These are phyloP conservation scores for Bradynema listronoti DNA, from an alignment of 1,140 invertebrate species.

Conservation along the genomic window DNA sequence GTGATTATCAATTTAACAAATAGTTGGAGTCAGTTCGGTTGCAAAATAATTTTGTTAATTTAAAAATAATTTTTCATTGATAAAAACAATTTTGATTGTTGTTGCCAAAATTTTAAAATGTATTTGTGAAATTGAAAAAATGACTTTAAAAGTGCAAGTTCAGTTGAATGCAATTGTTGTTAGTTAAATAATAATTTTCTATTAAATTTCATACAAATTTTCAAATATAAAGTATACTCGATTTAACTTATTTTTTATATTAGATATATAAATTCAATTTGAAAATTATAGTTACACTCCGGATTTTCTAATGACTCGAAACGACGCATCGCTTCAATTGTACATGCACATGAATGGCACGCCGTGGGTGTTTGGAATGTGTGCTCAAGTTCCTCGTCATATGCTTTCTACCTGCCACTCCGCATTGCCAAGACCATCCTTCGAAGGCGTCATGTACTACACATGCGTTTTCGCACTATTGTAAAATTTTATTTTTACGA, in stretches of 20 bases:
- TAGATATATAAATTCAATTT: constrained; percentile 2
- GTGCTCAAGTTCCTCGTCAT: constrained; percentile 73
- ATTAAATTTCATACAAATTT: no score
- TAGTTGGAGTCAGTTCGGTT: no score
- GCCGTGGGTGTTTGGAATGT: constrained; percentile 69
- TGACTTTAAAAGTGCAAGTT: no score
- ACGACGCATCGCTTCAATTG: constrained; percentile 65
- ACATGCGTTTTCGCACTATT: constrained; percentile 61
- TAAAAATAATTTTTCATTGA: no score
- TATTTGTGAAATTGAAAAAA: no score
- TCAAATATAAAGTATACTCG: no score
- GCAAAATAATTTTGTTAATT: no score
- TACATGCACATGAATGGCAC: constrained; percentile 62
- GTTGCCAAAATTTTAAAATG: no score
- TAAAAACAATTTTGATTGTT: no score
- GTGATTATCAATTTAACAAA: no score
- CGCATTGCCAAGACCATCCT: constrained; percentile 70
- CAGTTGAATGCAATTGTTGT: no score
- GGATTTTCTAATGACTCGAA: constrained; percentile 78
- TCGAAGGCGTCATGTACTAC: constrained; percentile 73
- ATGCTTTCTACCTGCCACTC: constrained; percentile 70
- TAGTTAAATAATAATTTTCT: no score
- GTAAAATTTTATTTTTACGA: constrained; percentile 31
- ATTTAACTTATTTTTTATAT: constrained; percentile 1
- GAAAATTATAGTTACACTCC: constrained; percentile 69